Conservation (phyloP, 2,888 invertebrate species). For the Drosophila testacea region DNA sequence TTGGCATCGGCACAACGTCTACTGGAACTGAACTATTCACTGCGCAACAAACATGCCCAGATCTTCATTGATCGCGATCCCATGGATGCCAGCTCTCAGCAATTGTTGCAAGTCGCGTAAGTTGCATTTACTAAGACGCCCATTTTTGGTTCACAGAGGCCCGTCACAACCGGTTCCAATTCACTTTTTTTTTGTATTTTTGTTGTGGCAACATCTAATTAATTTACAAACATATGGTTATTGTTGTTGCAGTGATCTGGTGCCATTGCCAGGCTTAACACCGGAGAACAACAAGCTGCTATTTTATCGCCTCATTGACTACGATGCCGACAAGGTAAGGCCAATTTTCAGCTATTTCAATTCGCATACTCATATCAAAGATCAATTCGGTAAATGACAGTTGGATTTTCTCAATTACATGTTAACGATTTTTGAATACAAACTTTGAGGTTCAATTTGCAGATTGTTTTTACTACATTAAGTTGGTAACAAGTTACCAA, state of each 20-base stretch:
- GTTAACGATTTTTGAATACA: background rate
- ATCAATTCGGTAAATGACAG: background rate
- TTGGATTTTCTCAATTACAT: background rate
- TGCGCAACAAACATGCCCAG: constrained; percentile 86
- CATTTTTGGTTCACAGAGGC: background rate
- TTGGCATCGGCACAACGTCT: constrained; percentile 80
- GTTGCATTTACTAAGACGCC: constrained; percentile 50
- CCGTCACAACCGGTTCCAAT: constrained; percentile 36
- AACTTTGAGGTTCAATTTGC: background rate
- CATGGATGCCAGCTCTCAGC: constrained; percentile 77
- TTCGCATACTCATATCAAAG: background rate
- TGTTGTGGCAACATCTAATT: constrained; percentile 17
- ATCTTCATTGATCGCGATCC: constrained; percentile 87
- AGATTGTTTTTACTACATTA: too few relatives aligned
- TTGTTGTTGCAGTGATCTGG: constrained; percentile 87
- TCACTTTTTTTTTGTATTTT: background rate
- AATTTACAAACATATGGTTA: constrained; percentile 4
- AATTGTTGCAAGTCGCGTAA: constrained; percentile 82
- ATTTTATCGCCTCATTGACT: constrained; percentile 88
- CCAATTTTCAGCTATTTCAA: background rate
- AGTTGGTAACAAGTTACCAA: too few relatives aligned
- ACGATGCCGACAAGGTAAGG: constrained; percentile 87
- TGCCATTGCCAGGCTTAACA: constrained; percentile 89
- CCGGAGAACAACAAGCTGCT: constrained; percentile 89
- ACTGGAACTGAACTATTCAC: constrained; percentile 84